Base-by-base conservation (phyloP, 2,113 vertebrate genomes). In the Erythrolamprus reginae region DNA sequence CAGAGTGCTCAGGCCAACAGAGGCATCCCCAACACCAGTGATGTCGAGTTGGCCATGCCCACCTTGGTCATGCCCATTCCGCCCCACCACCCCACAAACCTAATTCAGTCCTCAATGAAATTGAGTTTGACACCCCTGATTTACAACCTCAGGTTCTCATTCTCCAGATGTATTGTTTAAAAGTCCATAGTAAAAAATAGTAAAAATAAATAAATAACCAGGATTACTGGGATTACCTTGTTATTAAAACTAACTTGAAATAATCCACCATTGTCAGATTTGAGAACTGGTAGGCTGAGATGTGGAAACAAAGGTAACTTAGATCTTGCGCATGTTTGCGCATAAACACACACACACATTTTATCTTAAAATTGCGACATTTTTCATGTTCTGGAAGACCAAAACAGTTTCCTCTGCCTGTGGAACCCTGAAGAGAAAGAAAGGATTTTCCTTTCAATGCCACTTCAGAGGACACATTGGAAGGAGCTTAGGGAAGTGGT, bases 211-310 rank as follows among this genome's bases (percentile, higher is more conserved):
- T n/a, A n/a, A n/a, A n/a, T n/a, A n/a, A n/a, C n/a, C n/a, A n/a
- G n/a, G n/a, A n/a, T 2, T 55, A n/a, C 7, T 8, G 26, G 51
- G n/a, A 19, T 84, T 88, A 89, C 88, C 91, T 95, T 91, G 83
- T 96, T 93, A 94, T 96, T 97, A 93, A 98, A 98, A 95, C 97
- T 97, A 93, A 96, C 88, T 82, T 96, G 84, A 83, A 96, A 96
- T 24, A 95, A 83, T 84, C 94, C 95, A 26, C 90, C 96, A 45
- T 96, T 92, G 19, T 97, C 94, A 83, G 95, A 91, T 51, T 87
- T 94, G 65, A 97, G 95, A 94, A 95, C 92, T 0, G 95, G 96
- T 92, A 97, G 96, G 55, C 92, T 95, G 42, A 98, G 95, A 93
- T 97, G 95, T 21, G 90, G 90, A n/a, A n/a, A n/a, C 96, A 97